Conservation (phyloP, 2,888 invertebrate species). For the Ochropleura plecta region DNA sequence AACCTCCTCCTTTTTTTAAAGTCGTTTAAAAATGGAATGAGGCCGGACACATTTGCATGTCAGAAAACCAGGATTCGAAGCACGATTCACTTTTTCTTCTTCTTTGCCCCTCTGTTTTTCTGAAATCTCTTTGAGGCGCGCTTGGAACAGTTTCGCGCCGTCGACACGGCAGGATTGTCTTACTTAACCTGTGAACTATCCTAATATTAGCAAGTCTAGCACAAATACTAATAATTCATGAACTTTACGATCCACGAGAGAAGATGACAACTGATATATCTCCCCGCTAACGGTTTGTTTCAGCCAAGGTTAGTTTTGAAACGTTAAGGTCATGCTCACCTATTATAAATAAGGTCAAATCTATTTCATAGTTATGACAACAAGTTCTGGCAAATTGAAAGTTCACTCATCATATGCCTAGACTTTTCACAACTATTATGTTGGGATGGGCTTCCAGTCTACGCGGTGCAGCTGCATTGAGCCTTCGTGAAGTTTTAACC, state of each 20-base stretch:
- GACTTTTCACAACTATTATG: not conserved
- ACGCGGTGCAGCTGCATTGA: too few relatives aligned
- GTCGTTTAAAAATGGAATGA: too few relatives aligned
- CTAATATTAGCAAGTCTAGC: not conserved
- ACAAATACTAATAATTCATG: slow-evolving; percentile 7
- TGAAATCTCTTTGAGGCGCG: too few relatives aligned
- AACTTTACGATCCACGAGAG: not conserved
- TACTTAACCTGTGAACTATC: not conserved
- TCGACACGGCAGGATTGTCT: not conserved
- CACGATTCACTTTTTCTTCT: too few relatives aligned
- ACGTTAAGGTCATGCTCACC: not conserved
- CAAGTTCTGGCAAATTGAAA: not conserved
- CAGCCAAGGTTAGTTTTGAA: slow-evolving; percentile 6
- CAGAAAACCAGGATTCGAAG: too few relatives aligned
- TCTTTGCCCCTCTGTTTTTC: too few relatives aligned
- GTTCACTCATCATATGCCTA: not conserved
- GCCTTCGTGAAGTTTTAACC: too few relatives aligned
- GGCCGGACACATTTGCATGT: too few relatives aligned
- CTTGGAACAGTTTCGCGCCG: too few relatives aligned
- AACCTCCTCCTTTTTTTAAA: too few relatives aligned
- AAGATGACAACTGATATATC: slow-evolving; percentile 17
- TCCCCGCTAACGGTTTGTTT: not conserved
- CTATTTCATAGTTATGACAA: not conserved
- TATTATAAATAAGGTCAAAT: not conserved
- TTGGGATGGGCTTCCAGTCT: not conserved